Conservation (phyloP, 1,140 invertebrate species). For the Adelges cooleyi region DNA sequence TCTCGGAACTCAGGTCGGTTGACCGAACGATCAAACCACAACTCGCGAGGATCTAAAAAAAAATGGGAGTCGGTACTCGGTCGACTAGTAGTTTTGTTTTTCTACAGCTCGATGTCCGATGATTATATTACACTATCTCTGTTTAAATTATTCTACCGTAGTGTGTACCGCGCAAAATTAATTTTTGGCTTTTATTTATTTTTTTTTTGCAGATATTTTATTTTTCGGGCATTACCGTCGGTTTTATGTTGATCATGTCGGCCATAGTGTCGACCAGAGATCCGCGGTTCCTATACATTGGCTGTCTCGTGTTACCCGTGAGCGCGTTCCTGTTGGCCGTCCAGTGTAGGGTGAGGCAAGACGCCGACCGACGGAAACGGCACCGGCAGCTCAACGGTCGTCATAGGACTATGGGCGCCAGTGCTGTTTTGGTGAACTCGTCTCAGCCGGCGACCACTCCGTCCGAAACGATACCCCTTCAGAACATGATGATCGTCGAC, state of each 20-base stretch:
- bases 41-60: too few relatives aligned
- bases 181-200: neutral
- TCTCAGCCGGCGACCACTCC: neutral
- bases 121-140: neutral
- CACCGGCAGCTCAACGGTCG: conserved; percentile 32
- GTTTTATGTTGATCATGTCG: conserved; percentile 48
- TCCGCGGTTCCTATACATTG: conserved; percentile 51
- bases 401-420: neutral
- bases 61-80: too few relatives aligned
- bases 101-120: too few relatives aligned
- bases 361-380: conserved; percentile 41
- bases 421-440: neutral
- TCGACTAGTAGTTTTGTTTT: too few relatives aligned
- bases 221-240: conserved; percentile 49
- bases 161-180: neutral
- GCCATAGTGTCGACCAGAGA: conserved; percentile 46
- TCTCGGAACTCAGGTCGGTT: too few relatives aligned
- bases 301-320: conserved; percentile 46
- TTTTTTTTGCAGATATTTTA: conserved; percentile 45
- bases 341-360: conserved; percentile 48
- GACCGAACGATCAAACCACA: too few relatives aligned
- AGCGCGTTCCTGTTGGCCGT: conserved; percentile 46
- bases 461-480: neutral
- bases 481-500: neutral
- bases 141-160: neutral